Percentiles rank a stretch among this genome's conserved stretches.
These are phyloP conservation scores for Sebastes minor DNA, from an alignment of 2,797 vertebrate genomes.

Conservation along the genomic window DNA sequence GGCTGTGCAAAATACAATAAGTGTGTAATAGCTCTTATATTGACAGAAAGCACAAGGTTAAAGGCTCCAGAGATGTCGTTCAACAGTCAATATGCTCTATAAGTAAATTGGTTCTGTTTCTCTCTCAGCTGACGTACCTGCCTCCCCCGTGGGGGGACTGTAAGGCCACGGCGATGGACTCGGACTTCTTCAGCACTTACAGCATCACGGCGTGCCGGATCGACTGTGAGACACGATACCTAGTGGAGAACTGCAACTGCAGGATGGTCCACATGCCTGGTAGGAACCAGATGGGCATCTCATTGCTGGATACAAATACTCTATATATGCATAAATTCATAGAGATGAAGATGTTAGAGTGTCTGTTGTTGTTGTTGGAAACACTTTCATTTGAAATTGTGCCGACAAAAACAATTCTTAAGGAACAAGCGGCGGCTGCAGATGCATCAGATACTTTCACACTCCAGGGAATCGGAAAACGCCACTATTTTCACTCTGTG, in stretches of 20 bases:
- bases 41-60: conserved; percentile 32
- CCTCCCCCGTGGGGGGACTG: conserved; percentile 98
- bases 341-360: background rate
- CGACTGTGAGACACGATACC: conserved; percentile 97
- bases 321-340: background rate
- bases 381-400: background rate
- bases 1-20: conserved; percentile 31
- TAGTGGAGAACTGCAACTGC: conserved; percentile 99
- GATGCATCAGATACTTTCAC: conserved; percentile 54
- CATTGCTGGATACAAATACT: background rate
- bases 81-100: background rate
- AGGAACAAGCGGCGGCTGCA: conserved; percentile 6
- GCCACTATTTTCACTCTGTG: conserved; percentile 48
- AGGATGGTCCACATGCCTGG: conserved; percentile 99
- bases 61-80: background rate
- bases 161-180: conserved; percentile 90
- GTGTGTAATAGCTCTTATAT: conserved; percentile 16
- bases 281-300: conserved; percentile 61
- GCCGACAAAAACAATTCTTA: conserved; percentile 12
- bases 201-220: conserved; percentile 97
- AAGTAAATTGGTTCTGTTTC: conserved; percentile 15
- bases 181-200: conserved; percentile 95
- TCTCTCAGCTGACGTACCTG: conserved; percentile 91
- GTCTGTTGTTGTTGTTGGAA: background rate
- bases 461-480: conserved; percentile 56